These are phyloP conservation scores for Saccopteryx bilineata DNA, from an alignment of 2,113 vertebrate species.

Conservation along the genomic window DNA sequence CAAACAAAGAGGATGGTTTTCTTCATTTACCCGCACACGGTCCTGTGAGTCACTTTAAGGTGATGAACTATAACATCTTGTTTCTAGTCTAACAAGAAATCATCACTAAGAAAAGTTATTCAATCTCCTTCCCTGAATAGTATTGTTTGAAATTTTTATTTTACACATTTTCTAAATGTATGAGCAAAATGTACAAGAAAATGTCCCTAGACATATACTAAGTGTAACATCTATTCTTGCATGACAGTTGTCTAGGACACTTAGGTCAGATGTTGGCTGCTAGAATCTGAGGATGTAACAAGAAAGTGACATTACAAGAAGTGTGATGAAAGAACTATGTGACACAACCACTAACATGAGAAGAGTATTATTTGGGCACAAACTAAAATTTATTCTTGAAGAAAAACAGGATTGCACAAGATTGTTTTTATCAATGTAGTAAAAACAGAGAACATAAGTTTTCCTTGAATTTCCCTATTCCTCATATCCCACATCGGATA, in stretches of 20 bases:
- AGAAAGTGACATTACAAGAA: not conserved
- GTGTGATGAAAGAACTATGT: not conserved
- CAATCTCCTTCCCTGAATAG: not conserved
- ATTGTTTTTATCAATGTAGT: not conserved
- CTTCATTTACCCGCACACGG: not conserved
- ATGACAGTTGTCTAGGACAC: not conserved
- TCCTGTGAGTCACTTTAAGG: not conserved
- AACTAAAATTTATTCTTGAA: not conserved
- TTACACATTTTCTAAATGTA: not conserved
- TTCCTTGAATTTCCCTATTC: not conserved
- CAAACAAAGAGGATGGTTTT: not conserved
- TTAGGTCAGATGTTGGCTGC: not conserved
- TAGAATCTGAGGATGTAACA: not conserved
- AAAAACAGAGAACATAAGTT: not conserved
- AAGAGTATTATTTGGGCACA: not conserved
- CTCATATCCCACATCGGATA: not conserved
- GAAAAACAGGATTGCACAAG: not conserved
- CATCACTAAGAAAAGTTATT: not conserved
- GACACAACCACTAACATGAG: not conserved
- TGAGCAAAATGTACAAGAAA: not conserved
- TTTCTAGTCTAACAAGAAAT: not conserved
- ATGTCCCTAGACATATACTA: not conserved
- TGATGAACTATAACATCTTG: not conserved
- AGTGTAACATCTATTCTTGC: not conserved
- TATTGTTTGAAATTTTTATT: not conserved